These are phyloP conservation scores for Craniophora ligustri DNA, from an alignment of 2,888 invertebrate species.

Conservation along the genomic window DNA sequence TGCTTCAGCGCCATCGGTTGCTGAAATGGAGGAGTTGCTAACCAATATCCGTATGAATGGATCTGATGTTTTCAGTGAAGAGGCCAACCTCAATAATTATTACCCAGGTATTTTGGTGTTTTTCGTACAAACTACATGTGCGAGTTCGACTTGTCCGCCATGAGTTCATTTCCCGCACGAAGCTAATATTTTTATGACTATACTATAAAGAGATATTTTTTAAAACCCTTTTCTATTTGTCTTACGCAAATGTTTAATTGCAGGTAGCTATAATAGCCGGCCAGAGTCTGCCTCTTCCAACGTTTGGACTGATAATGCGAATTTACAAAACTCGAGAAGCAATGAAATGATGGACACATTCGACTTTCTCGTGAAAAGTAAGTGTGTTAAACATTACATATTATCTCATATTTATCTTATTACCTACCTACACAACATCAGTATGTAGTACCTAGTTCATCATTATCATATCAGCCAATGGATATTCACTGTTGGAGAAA, in stretches of 20 bases:
- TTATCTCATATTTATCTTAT: too few species aligned
- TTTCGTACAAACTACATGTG: not conserved
- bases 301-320: conserved; percentile 64
- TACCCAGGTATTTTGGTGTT: conserved; percentile 28
- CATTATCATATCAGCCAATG: too few species aligned
- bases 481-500: too few species aligned
- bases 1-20: conserved; percentile 66
- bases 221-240: too few species aligned
- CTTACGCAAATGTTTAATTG: conserved; percentile 10
- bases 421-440: too few species aligned
- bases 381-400: too few species aligned
- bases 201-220: not conserved
- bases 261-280: conserved; percentile 50
- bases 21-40: conserved; percentile 80
- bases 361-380: conserved; percentile 82
- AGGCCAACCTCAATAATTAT: conserved; percentile 57
- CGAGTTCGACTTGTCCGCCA: too few species aligned
- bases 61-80: conserved; percentile 75
- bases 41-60: conserved; percentile 85
- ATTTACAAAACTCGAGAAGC: conserved; percentile 57
- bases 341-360: conserved; percentile 76
- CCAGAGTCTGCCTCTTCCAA: conserved; percentile 40
- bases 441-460: too few species aligned
- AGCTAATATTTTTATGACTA: not conserved
- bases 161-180: too few species aligned